Conservation (phyloP, 2,113 vertebrate genomes). For the Chaetodon trifascialis region DNA sequence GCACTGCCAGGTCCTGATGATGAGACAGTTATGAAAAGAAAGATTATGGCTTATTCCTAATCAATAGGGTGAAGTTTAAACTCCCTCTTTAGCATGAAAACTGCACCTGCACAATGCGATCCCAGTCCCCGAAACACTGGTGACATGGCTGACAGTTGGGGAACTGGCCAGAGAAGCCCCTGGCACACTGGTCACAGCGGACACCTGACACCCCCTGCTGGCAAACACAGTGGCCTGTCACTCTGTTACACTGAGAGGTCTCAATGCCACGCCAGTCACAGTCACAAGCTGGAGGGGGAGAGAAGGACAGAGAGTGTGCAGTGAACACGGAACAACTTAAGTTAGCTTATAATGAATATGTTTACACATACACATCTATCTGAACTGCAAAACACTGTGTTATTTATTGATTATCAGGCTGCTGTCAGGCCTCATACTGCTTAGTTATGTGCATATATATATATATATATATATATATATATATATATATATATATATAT, state of each 20-base stretch:
- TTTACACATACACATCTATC: no score
- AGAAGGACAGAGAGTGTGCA: not conserved
- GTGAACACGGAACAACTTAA: not conserved
- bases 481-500: no score
- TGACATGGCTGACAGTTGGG: slow-evolving; percentile 95
- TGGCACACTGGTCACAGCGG: slow-evolving; percentile 96
- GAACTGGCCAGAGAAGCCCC: slow-evolving; percentile 93
- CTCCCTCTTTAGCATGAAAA: not conserved
- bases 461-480: no score
- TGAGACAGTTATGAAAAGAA: not conserved
- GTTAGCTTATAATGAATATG: not conserved
- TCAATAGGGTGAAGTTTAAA: not conserved
- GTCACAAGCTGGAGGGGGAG: slow-evolving; percentile 89
- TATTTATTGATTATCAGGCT: not conserved
- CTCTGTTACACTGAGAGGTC: slow-evolving; percentile 90
- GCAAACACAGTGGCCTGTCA: slow-evolving; percentile 93
- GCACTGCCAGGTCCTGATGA: slow-evolving; percentile 88
- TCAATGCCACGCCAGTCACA: slow-evolving; percentile 92
- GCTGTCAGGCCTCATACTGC: not conserved
- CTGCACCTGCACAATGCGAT: slow-evolving; percentile 90
- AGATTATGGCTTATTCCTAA: not conserved
- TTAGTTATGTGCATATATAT: no score
- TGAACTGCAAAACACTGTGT: no score
- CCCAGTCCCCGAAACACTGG: slow-evolving; percentile 97
- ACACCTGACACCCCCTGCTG: slow-evolving; percentile 92